phyloP scores from a whole-genome alignment of 2,113 vertebrate genomes.

The Ibidorhyncha struthersii region DNA sequence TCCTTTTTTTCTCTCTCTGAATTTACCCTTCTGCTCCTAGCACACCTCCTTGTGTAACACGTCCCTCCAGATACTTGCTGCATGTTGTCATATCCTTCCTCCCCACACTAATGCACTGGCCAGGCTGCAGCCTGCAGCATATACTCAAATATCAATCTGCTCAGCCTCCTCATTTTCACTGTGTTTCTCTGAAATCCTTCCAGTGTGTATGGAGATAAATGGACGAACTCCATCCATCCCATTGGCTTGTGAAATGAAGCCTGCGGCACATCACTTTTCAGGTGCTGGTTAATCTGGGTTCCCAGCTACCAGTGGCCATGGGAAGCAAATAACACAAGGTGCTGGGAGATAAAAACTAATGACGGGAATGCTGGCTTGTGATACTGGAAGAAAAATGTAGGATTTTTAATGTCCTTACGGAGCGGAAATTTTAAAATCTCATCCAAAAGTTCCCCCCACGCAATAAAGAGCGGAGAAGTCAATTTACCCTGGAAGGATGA shows the following conservation, averaged over 20 bases:
- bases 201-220: not conserved
- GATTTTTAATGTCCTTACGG: conserved; percentile 12
- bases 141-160: conserved; percentile 4
- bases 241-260: conserved; percentile 1
- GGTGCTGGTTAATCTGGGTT: conserved; percentile 5
- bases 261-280: not conserved
- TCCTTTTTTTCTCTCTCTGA: not conserved
- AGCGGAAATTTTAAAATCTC: conserved; percentile 41
- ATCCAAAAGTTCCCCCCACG: conserved; percentile 44
- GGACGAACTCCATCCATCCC: not conserved
- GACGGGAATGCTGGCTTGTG: not conserved
- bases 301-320: not conserved
- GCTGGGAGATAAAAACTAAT: conserved; percentile 22
- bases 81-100: conserved; percentile 51
- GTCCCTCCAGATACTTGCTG: conserved; percentile 22
- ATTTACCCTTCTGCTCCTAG: not conserved
- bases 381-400: conserved; percentile 30
- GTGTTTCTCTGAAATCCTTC: conserved; percentile 48
- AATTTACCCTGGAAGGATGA: conserved; percentile 60
- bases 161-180: conserved; percentile 20
- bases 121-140: conserved; percentile 21
- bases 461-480: conserved; percentile 50
- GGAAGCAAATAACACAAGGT: not conserved
- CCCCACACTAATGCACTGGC: not conserved
- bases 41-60: conserved; percentile 2